phyloP scores from a whole-genome alignment of 2,113 vertebrate species.

The Alces alces region DNA sequence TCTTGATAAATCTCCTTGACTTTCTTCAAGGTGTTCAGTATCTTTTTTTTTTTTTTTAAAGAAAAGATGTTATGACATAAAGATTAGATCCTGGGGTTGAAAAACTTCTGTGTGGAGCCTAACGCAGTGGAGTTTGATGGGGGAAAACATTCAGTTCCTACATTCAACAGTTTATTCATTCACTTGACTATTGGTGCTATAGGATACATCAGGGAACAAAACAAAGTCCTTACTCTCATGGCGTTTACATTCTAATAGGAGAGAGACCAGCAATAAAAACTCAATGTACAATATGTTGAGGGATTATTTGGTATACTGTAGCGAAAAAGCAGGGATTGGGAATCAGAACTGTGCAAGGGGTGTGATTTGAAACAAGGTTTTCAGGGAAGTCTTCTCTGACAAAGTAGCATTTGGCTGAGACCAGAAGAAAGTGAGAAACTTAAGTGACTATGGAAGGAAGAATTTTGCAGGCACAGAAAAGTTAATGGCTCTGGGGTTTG shows the following conservation, averaged over 20 bases:
- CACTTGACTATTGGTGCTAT: not conserved
- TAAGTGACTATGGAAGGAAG: not conserved
- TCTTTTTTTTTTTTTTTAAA: not conserved
- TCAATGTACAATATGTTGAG: not conserved
- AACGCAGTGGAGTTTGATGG: not conserved
- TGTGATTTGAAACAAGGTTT: not conserved
- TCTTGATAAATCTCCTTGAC: conserved; percentile 43
- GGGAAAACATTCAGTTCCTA: not conserved
- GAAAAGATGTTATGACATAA: not conserved
- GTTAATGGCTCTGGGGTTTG: not conserved
- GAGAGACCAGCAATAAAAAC: not conserved
- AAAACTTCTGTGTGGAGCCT: not conserved
- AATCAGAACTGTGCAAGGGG: not conserved
- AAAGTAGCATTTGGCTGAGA: not conserved
- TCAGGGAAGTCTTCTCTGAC: not conserved
- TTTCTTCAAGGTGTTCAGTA: conserved; percentile 27
- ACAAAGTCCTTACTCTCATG: not conserved
- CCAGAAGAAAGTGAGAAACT: not conserved
- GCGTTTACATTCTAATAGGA: not conserved
- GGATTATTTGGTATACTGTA: not conserved
- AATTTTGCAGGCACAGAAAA: not conserved
- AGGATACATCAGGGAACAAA: not conserved
- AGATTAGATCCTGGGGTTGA: not conserved
- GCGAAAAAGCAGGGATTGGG: not conserved
- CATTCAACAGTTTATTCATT: not conserved